Evolutionary conservation across 2,797 vertebrate species (phyloP).

Genomic region (Leptatherina wallacei): DNA sequence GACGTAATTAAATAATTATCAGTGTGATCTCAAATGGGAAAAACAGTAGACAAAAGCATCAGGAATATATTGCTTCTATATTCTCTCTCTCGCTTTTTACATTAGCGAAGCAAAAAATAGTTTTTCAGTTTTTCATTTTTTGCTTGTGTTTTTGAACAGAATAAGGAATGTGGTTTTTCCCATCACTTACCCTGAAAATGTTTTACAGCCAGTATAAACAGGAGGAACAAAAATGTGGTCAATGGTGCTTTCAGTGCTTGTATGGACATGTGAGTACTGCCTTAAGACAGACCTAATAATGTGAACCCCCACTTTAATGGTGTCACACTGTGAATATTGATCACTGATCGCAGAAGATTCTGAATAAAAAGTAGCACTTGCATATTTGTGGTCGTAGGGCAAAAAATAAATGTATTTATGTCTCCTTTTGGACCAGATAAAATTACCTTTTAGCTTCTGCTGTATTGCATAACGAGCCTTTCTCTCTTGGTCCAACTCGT

Average conservation of each 20-base stretch:
- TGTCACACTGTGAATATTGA: conserved; percentile 11
- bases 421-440: conserved; percentile 64
- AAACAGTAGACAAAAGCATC: background rate
- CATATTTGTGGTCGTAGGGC: conserved; percentile 69
- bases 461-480: conserved; percentile 95
- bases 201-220: background rate
- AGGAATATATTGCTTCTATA: background rate
- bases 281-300: conserved; percentile 20
- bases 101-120: background rate
- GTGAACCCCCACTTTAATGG: conserved; percentile 12
- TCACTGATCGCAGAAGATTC: conserved; percentile 18
- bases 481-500: conserved; percentile 94
- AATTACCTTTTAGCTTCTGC: conserved; percentile 94
- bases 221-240: background rate
- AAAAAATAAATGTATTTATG: conserved; percentile 23
- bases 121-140: background rate
- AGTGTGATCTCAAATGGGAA: background rate
- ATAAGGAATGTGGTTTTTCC: background rate
- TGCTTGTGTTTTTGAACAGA: background rate
- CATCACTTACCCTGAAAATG: conserved; percentile 10
- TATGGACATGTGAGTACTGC: background rate
- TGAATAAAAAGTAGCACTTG: conserved; percentile 80
- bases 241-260: background rate
- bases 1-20: conserved; percentile 6
- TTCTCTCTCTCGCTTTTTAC: background rate